phyloP scores from a whole-genome alignment of 2,113 vertebrate species.

The Silurus meridionalis region DNA sequence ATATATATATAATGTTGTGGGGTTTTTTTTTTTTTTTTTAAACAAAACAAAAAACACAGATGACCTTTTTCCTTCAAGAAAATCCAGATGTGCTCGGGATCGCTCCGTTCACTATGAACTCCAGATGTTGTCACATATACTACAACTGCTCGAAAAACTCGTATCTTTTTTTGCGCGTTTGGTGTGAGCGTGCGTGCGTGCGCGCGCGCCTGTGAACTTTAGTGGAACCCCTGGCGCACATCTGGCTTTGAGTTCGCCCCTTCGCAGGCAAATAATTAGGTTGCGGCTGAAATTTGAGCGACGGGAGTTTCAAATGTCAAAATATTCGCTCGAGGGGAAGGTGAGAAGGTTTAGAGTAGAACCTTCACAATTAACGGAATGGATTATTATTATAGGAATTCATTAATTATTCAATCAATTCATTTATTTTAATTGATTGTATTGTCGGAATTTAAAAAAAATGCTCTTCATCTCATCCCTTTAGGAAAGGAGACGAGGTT shows the following conservation, averaged over 20 bases:
- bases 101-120: background rate
- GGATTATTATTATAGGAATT: background rate
- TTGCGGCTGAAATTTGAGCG: slow-evolving; percentile 46
- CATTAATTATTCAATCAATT: no score
- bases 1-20: no score
- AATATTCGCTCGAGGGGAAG: slow-evolving; percentile 22
- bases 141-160: background rate
- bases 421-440: background rate
- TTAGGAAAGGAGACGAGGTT: background rate
- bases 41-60: no score
- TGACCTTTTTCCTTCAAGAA: no score
- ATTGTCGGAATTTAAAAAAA: background rate
- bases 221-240: slow-evolving; percentile 42
- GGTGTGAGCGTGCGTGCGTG: background rate
- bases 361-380: background rate
- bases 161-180: background rate
- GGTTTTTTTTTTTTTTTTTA: no score
- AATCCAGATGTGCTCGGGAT: background rate
- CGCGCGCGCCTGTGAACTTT: slow-evolving; percentile 1
- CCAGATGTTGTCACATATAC: no score
- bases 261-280: slow-evolving; percentile 43
- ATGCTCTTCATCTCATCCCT: background rate
- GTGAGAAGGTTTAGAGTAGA: slow-evolving; percentile 29
- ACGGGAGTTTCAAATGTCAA: slow-evolving; percentile 47
- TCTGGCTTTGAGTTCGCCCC: slow-evolving; percentile 24